These are phyloP conservation scores for Lutjanus campechanus DNA, from an alignment of 2,797 vertebrate genomes.

Conservation along the genomic window DNA sequence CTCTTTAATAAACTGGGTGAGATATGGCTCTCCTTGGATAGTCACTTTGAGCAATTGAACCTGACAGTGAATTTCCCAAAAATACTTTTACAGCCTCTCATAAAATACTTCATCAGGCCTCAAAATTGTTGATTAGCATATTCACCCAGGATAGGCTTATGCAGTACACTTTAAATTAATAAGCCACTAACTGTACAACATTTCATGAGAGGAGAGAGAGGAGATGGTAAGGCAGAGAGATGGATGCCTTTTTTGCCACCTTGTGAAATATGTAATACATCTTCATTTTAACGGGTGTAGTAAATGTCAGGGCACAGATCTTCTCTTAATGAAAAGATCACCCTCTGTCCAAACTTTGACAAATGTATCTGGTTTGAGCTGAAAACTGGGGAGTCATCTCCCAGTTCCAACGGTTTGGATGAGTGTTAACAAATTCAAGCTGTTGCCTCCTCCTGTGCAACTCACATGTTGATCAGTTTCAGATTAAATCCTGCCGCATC, in stretches of 20 bases:
- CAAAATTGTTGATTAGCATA: conserved; percentile 85
- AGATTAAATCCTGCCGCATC: conserved; percentile 53
- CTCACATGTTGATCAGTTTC: conserved; percentile 39
- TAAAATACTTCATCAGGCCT: conserved; percentile 82
- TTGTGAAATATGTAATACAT: conserved; percentile 85
- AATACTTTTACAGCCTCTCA: conserved; percentile 79
- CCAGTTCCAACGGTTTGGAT: conserved; percentile 58
- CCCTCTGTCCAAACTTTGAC: conserved; percentile 79
- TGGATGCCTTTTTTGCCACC: conserved; percentile 79
- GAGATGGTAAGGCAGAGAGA: conserved; percentile 60
- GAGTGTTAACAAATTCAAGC: conserved; percentile 72
- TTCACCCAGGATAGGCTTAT: conserved; percentile 70
- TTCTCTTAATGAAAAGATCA: conserved; percentile 85
- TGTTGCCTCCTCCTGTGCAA: conserved; percentile 51
- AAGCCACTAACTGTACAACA: conserved; percentile 76
- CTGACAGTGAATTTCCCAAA: conserved; percentile 78
- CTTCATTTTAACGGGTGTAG: conserved; percentile 85
- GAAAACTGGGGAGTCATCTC: conserved; percentile 62
- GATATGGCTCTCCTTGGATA: conserved; percentile 67
- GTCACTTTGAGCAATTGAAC: conserved; percentile 79
- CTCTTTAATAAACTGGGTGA: conserved; percentile 64
- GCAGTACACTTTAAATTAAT: conserved; percentile 82
- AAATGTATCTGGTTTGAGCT: conserved; percentile 72
- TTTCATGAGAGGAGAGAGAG: conserved; percentile 66
- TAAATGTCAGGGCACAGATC: conserved; percentile 84